Conservation (phyloP, 2,113 vertebrate genomes). For the Antechinus stuartii region DNA sequence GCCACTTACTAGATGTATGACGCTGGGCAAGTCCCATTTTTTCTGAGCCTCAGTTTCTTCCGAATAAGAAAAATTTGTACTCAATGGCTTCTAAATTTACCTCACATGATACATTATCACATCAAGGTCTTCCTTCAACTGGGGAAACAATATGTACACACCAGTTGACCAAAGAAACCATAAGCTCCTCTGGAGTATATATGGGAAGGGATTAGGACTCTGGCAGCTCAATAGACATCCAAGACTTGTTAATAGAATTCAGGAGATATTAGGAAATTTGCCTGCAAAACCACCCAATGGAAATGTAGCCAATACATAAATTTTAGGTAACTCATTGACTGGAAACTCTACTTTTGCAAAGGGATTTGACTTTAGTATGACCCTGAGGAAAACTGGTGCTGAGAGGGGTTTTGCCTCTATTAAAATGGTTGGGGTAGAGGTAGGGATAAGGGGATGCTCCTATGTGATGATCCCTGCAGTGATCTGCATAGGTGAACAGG, state of each 20-base stretch:
- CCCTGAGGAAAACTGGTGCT: not conserved
- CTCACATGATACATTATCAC: not conserved
- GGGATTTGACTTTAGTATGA: not conserved
- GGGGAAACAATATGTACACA: not conserved
- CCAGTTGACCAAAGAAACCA: not conserved
- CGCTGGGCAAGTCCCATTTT: not conserved
- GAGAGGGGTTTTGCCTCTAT: not conserved
- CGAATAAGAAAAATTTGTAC: not conserved
- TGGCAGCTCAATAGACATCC: not conserved
- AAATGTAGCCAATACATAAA: not conserved
- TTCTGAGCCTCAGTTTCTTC: not conserved
- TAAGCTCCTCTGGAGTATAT: not conserved
- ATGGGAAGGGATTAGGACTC: not conserved
- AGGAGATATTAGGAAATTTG: not conserved
- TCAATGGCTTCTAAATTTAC: not conserved
- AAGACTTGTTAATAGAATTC: not conserved
- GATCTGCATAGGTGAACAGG: not conserved
- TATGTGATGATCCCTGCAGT: not conserved
- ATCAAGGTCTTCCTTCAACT: too few relatives aligned
- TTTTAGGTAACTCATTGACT: not conserved
- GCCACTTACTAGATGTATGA: not conserved
- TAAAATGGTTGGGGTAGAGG: not conserved
- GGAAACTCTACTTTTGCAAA: not conserved
- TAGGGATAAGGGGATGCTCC: too few relatives aligned
- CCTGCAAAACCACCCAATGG: not conserved